phyloP scores from a whole-genome alignment of 2,797 vertebrate genomes.

The Chaetodon trifasciatus region DNA sequence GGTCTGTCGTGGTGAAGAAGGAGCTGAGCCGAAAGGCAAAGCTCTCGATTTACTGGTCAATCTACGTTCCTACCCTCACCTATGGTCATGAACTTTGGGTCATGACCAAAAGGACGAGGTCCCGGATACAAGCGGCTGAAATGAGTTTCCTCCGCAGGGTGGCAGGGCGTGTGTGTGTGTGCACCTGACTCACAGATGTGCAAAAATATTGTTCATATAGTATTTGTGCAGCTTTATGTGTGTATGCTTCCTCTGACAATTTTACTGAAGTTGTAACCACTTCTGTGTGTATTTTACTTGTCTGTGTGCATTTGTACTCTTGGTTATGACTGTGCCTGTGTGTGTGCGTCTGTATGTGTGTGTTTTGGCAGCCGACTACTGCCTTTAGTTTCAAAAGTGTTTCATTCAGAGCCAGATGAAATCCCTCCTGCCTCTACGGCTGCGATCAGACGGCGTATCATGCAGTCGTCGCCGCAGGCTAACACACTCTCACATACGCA shows the following conservation, averaged over 20 bases:
- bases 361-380: slow-evolving; percentile 55
- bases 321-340: slow-evolving; percentile 7
- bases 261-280: background rate
- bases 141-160: no score
- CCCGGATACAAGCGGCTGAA: no score
- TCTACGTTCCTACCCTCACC: no score
- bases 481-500: slow-evolving; percentile 36
- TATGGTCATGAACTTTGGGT: no score
- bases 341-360: slow-evolving; percentile 18
- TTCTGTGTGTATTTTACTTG: background rate
- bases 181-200: background rate
- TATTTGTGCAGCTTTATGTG: slow-evolving; percentile 3
- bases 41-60: no score
- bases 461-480: slow-evolving; percentile 77
- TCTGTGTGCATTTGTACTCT: slow-evolving; percentile 25
- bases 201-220: background rate
- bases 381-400: slow-evolving; percentile 70
- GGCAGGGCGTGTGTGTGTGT: background rate
- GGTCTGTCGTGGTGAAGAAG: no score
- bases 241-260: background rate
- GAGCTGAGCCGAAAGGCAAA: no score
- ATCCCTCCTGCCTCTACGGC: slow-evolving; percentile 65
- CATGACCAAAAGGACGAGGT: no score
- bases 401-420: slow-evolving; percentile 79
- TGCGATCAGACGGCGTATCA: slow-evolving; percentile 81